Conservation (phyloP, 2,113 vertebrate species). For the Oncorhynchus mykiss region DNA sequence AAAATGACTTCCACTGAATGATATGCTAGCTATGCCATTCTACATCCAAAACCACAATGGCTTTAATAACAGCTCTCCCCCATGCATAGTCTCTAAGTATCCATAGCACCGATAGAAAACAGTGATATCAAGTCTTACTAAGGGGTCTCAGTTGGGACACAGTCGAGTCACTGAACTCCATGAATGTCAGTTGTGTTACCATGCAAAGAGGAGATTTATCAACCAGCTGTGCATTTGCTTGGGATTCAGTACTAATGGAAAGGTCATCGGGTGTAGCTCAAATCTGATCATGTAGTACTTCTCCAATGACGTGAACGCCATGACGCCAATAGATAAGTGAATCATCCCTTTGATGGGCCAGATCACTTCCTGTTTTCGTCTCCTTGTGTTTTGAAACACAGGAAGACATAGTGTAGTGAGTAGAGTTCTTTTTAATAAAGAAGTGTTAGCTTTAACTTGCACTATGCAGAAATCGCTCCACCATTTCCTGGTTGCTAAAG, state of each 20-base stretch:
- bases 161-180: not conserved
- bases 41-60: conserved; percentile 28
- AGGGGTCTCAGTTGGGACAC: not conserved
- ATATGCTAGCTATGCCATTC: too few species aligned
- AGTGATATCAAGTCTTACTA: conserved; percentile 8
- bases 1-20: too few species aligned
- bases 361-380: not conserved
- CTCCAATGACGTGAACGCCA: not conserved
- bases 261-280: not conserved
- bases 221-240: not conserved
- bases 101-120: conserved; percentile 33
- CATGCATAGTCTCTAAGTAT: conserved; percentile 14
- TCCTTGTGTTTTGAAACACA: not conserved
- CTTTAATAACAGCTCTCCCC: conserved; percentile 31
- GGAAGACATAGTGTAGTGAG: too few species aligned
- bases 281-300: not conserved
- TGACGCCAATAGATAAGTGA: not conserved
- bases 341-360: not conserved
- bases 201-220: not conserved
- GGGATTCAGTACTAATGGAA: not conserved
- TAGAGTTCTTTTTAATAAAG: too few species aligned
- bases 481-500: too few species aligned
- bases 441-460: too few species aligned
- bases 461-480: too few species aligned
- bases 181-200: not conserved